These are phyloP conservation scores for Babyrousa celebensis DNA, from an alignment of 2,797 vertebrate genomes.

Conservation along the genomic window DNA sequence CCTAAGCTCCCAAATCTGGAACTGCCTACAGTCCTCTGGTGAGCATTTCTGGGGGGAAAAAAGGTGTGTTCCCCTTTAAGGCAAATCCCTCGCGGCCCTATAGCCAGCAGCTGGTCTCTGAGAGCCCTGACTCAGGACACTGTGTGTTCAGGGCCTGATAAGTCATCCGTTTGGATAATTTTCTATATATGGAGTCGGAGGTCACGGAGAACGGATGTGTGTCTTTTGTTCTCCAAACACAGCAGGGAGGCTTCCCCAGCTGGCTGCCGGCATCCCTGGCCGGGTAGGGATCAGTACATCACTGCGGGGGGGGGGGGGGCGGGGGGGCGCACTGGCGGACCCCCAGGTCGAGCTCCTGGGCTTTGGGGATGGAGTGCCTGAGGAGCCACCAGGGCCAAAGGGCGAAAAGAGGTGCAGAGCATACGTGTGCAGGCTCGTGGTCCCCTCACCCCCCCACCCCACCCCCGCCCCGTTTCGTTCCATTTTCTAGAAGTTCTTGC, in stretches of 20 bases:
- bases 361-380: neutral
- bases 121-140: constrained; percentile 45
- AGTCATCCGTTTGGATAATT: constrained; percentile 75
- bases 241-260: constrained; percentile 50
- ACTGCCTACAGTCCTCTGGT: neutral
- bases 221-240: constrained; percentile 80
- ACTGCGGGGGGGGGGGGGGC: too few relatives aligned
- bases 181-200: constrained; percentile 74
- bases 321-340: too few relatives aligned
- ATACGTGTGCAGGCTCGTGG: neutral
- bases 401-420: neutral
- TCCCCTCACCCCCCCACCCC: too few relatives aligned
- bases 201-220: constrained; percentile 63
- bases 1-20: neutral
- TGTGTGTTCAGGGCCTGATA: constrained; percentile 74
- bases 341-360: neutral
- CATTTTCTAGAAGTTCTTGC: neutral
- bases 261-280: neutral
- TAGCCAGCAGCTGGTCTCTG: constrained; percentile 3
- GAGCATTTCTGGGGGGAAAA: neutral
- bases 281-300: neutral
- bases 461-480: neutral
- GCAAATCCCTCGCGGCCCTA: neutral
- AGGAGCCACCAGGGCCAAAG: neutral
- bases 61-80: neutral